Conservation (phyloP, 2,888 invertebrate genomes). For the Lithophane socia region DNA sequence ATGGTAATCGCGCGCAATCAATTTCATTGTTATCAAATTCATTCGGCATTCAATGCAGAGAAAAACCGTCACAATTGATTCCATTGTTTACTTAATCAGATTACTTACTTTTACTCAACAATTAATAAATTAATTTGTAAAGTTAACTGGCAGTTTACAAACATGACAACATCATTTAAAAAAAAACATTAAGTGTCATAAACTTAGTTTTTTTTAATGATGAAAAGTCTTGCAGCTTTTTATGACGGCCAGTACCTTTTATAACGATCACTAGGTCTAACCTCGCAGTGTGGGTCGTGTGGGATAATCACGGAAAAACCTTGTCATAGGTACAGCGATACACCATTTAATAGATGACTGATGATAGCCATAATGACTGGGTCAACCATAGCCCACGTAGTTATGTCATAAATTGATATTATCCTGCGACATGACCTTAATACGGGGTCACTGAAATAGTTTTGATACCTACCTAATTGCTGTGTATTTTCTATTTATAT, state of each 20-base stretch:
- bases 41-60: conserved; percentile 38
- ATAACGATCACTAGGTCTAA: conserved; percentile 17
- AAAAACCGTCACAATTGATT: conserved; percentile 37
- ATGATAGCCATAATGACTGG: conserved; percentile 56
- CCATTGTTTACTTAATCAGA: conserved; percentile 39
- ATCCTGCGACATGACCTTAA: conserved; percentile 54
- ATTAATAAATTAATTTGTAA: conserved; percentile 13
- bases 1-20: conserved; percentile 44
- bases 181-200: background rate
- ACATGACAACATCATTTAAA: background rate
- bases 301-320: conserved; percentile 57
- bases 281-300: conserved; percentile 45
- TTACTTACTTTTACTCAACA: conserved; percentile 10
- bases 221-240: background rate
- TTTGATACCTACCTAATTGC: conserved; percentile 7
- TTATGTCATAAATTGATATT: conserved; percentile 50
- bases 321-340: conserved; percentile 40
- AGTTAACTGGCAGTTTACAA: background rate
- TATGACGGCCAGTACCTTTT: conserved; percentile 15
- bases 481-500: background rate
- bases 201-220: background rate
- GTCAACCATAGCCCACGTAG: conserved; percentile 49
- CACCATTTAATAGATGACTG: conserved; percentile 46
- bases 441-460: conserved; percentile 47
- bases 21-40: conserved; percentile 54